These are phyloP conservation scores for Ceratina japonica DNA, from an alignment of 1,140 invertebrate species.

Conservation along the genomic window DNA sequence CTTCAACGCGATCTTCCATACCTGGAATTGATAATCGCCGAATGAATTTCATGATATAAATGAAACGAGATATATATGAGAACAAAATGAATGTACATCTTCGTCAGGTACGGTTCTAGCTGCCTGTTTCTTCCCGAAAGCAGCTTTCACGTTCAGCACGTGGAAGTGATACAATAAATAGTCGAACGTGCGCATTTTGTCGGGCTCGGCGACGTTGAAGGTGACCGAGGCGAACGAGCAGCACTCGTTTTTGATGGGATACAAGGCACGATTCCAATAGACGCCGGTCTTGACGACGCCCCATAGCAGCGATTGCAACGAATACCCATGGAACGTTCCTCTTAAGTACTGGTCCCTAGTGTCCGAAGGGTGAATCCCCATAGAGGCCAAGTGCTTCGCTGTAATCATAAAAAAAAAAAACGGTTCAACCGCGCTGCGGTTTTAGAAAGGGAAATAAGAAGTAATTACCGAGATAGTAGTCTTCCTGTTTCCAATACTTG, in stretches of 20 bases:
- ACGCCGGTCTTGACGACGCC: slow-evolving; percentile 73
- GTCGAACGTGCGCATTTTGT: slow-evolving; percentile 78
- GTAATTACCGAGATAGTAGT: slow-evolving; percentile 79
- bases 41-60: slow-evolving; percentile 6
- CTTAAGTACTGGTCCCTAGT: slow-evolving; percentile 76
- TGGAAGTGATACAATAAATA: slow-evolving; percentile 78
- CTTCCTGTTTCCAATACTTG: slow-evolving; percentile 81
- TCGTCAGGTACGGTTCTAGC: slow-evolving; percentile 70
- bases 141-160: slow-evolving; percentile 67
- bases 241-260: slow-evolving; percentile 72
- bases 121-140: slow-evolving; percentile 72
- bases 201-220: slow-evolving; percentile 75
- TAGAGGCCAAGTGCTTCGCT: slow-evolving; percentile 78
- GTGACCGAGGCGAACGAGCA: slow-evolving; percentile 77
- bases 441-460: neutral
- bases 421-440: neutral
- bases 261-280: slow-evolving; percentile 78
- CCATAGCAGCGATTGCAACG: slow-evolving; percentile 78
- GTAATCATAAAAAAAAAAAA: slow-evolving; percentile 13
- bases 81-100: slow-evolving; percentile 61
- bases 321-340: slow-evolving; percentile 79
- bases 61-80: neutral
- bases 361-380: slow-evolving; percentile 78
- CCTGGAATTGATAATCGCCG: slow-evolving; percentile 59
- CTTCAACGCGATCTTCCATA: slow-evolving; percentile 75